Conservation (phyloP, 2,888 invertebrate species). For the Camponotus fellah region DNA sequence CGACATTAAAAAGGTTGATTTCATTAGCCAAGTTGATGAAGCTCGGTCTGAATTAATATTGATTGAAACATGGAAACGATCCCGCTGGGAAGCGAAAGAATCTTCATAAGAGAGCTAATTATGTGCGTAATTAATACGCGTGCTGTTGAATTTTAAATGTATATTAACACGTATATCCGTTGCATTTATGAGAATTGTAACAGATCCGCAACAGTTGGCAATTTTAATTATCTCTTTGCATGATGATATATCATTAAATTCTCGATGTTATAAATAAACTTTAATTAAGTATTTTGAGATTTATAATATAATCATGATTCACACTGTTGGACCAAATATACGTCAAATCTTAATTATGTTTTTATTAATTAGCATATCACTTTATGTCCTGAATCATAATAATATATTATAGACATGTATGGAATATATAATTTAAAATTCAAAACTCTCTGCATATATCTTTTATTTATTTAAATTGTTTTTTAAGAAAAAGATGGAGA, state of each 20-base stretch:
- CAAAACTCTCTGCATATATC: background rate
- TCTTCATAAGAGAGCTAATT: conserved; percentile 37
- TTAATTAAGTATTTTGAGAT: conserved; percentile 15
- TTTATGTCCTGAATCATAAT: background rate
- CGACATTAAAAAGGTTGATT: background rate
- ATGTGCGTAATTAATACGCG: conserved; percentile 37
- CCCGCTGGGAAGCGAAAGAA: conserved; percentile 3
- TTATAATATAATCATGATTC: background rate
- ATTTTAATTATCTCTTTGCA: conserved; percentile 22
- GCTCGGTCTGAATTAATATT: conserved; percentile 1
- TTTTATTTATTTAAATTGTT: background rate
- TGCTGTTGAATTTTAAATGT: conserved; percentile 40
- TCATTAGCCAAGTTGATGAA: background rate
- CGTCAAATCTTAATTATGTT: background rate
- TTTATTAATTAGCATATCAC: background rate
- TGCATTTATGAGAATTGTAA: conserved; percentile 24
- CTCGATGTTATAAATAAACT: conserved; percentile 17
- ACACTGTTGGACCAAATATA: background rate
- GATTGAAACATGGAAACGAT: conserved; percentile 25
- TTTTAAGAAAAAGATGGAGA: background rate
- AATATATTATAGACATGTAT: background rate
- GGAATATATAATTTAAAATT: background rate
- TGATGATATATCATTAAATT: background rate
- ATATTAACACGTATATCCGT: conserved; percentile 4
- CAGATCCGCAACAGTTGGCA: conserved; percentile 33